These are phyloP conservation scores for Eurystomus glaucurus DNA, from an alignment of 2,797 vertebrate species.

Conservation along the genomic window DNA sequence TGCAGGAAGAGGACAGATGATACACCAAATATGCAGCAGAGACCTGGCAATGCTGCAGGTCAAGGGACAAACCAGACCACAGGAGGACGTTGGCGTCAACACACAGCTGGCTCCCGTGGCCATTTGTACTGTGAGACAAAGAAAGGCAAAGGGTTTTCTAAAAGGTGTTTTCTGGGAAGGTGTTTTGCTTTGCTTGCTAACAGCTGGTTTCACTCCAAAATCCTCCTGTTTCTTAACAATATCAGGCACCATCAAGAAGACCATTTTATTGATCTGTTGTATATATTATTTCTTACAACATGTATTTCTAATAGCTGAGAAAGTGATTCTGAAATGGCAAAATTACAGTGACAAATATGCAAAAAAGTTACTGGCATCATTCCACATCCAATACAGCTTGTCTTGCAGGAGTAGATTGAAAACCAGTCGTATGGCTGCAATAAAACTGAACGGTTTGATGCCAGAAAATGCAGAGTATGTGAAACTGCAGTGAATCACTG, in stretches of 20 bases:
- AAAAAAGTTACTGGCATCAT: neutral
- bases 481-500: neutral
- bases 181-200: neutral
- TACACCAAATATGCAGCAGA: neutral
- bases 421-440: neutral
- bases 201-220: neutral
- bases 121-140: neutral
- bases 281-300: neutral
- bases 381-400: neutral
- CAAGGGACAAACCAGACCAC: neutral
- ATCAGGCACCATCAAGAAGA: neutral
- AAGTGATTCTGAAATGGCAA: neutral
- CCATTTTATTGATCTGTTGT: neutral
- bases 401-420: neutral
- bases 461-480: neutral
- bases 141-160: neutral
- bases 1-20: neutral
- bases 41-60: neutral
- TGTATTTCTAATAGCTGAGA: neutral
- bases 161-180: neutral
- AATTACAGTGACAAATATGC: neutral
- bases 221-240: neutral
- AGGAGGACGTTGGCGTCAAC: neutral
- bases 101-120: neutral
- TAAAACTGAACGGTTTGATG: neutral